Evolutionary conservation across 92 coral and sea anemone species (phyloP).

Genomic region (Porites rus): DNA sequence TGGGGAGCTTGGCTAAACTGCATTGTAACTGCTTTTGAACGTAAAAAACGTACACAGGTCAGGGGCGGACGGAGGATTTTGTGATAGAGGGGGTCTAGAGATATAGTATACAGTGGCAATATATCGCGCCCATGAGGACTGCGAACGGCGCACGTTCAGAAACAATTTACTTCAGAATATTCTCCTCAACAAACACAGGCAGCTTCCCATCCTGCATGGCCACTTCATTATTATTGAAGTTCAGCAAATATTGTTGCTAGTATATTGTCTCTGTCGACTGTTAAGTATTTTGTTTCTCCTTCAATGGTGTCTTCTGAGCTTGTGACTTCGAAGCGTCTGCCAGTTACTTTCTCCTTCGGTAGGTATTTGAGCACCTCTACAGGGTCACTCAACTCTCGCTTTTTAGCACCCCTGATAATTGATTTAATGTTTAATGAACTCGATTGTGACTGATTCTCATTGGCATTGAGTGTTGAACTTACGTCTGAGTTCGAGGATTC

Average conservation of each 20-base stretch:
- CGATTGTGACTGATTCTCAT: background rate
- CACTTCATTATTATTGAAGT: slow-evolving; percentile 54
- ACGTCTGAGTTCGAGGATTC: too few species aligned
- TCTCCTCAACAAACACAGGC: slow-evolving; percentile 57
- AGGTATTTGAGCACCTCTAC: slow-evolving; percentile 22
- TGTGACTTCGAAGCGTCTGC: slow-evolving; percentile 6
- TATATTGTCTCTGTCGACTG: slow-evolving; percentile 59
- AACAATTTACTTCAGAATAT: slow-evolving; percentile 51
- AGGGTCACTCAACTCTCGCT: slow-evolving; percentile 6
- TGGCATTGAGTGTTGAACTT: slow-evolving; percentile 4
- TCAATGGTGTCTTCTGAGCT: background rate
- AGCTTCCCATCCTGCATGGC: slow-evolving; percentile 69
- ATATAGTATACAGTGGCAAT: too few species aligned
- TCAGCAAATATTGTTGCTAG: slow-evolving; percentile 61
- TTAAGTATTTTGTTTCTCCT: slow-evolving; percentile 56
- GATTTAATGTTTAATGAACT: background rate
- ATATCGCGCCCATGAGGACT: too few species aligned
- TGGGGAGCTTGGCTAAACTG: too few species aligned
- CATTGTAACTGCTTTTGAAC: too few species aligned
- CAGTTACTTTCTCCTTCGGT: slow-evolving; percentile 6
- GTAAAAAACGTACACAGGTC: too few species aligned
- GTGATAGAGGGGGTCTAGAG: too few species aligned
- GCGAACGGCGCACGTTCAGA: slow-evolving; percentile 13
- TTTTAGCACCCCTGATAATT: slow-evolving; percentile 30
- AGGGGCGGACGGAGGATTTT: too few species aligned